Evolutionary conservation across 1,140 invertebrate genomes (phyloP).

Genomic region (Cardiocondyla obscurior): DNA sequence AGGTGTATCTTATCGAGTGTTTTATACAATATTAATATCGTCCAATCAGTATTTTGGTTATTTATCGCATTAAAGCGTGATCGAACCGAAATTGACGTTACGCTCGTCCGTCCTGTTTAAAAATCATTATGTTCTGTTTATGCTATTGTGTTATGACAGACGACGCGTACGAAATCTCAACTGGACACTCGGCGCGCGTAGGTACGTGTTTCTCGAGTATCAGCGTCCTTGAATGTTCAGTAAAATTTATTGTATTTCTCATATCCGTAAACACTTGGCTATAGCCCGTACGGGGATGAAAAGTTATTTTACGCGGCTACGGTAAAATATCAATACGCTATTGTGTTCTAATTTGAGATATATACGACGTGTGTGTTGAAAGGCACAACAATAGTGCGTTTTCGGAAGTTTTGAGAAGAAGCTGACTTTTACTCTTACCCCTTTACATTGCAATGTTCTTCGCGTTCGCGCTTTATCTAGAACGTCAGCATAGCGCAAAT

Average conservation of each 20-base stretch:
- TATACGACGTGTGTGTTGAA: background rate
- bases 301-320: background rate
- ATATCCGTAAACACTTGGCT: background rate
- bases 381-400: background rate
- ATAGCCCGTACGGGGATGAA: background rate
- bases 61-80: background rate
- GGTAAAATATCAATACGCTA: background rate
- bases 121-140: conserved; percentile 32
- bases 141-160: conserved; percentile 32
- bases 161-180: background rate
- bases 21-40: background rate
- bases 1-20: conserved; percentile 1
- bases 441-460: background rate
- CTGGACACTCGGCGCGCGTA: background rate
- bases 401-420: background rate
- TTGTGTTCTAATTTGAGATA: conserved; percentile 7
- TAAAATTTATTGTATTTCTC: conserved; percentile 33
- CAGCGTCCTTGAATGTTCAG: conserved; percentile 10
- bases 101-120: background rate
- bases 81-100: background rate
- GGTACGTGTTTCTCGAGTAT: conserved; percentile 2
- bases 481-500: background rate
- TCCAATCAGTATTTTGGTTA: background rate
- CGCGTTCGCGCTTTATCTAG: background rate
- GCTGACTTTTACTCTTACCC: background rate